These are phyloP conservation scores for Lipotes vexillifer DNA, from an alignment of 2,113 vertebrate species.

Conservation along the genomic window DNA sequence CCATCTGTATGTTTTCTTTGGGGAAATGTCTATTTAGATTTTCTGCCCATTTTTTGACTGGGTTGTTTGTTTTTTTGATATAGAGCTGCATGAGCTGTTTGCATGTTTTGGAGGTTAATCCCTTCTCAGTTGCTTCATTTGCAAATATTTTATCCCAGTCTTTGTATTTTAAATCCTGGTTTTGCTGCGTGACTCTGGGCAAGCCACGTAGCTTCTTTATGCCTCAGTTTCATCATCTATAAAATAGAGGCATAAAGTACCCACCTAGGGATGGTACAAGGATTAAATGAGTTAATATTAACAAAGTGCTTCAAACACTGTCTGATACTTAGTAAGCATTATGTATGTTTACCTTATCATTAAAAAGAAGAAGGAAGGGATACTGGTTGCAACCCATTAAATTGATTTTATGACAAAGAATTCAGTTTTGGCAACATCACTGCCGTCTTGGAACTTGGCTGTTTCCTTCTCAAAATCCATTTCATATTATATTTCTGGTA, in stretches of 20 bases:
- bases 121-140: background rate
- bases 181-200: background rate
- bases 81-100: background rate
- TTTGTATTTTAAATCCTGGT: background rate
- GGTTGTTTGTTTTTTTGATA: background rate
- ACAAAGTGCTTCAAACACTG: background rate
- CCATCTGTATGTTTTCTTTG: background rate
- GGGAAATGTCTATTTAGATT: background rate
- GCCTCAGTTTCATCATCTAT: background rate
- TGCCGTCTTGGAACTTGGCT: background rate
- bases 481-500: background rate
- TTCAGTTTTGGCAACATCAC: background rate
- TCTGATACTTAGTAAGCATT: background rate
- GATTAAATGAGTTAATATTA: background rate
- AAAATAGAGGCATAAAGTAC: background rate
- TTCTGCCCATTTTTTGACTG: background rate
- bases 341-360: background rate
- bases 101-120: background rate
- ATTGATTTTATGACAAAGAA: background rate
- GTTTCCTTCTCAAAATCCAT: background rate
- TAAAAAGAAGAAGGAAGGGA: background rate
- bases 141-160: background rate
- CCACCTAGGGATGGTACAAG: background rate
- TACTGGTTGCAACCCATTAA: background rate
- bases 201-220: background rate